phyloP scores from a whole-genome alignment of 2,113 vertebrate genomes.

The Microtus montanus region DNA sequence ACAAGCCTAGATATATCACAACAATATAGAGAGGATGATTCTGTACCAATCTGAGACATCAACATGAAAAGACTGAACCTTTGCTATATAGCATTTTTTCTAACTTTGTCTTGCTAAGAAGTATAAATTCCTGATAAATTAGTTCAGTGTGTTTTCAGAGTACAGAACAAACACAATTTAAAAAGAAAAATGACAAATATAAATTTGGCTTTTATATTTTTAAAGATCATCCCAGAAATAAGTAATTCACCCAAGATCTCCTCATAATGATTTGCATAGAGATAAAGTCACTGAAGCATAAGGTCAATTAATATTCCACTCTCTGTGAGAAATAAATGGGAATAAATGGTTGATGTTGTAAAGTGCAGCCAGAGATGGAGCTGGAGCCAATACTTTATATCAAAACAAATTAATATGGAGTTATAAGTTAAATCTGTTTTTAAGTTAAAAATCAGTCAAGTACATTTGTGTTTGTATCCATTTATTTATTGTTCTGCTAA shows the following conservation, averaged over 20 bases:
- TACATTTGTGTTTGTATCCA: background rate
- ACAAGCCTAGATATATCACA: background rate
- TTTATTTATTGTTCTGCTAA: constrained; percentile 23
- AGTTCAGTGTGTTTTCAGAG: background rate
- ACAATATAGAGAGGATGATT: background rate
- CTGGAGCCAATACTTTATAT: constrained; percentile 21
- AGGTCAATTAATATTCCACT: background rate
- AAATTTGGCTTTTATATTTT: constrained; percentile 3
- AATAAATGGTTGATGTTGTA: constrained; percentile 7
- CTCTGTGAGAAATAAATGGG: constrained; percentile 19
- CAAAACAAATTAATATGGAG: constrained; percentile 38
- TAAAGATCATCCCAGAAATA: background rate
- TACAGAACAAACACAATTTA: background rate
- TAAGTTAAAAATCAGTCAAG: constrained; percentile 30
- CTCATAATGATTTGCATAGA: constrained; percentile 48
- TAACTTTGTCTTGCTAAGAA: background rate
- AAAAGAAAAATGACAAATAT: background rate
- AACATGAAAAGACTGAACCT: background rate
- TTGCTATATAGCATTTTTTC: background rate
- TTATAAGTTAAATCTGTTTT: constrained; percentile 25
- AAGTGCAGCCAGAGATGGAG: background rate
- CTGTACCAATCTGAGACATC: background rate
- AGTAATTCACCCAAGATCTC: background rate
- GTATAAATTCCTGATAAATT: background rate
- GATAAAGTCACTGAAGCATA: constrained; percentile 22